phyloP scores from a whole-genome alignment of 2,113 vertebrate species.

The Hippoglossus stenolepis region DNA sequence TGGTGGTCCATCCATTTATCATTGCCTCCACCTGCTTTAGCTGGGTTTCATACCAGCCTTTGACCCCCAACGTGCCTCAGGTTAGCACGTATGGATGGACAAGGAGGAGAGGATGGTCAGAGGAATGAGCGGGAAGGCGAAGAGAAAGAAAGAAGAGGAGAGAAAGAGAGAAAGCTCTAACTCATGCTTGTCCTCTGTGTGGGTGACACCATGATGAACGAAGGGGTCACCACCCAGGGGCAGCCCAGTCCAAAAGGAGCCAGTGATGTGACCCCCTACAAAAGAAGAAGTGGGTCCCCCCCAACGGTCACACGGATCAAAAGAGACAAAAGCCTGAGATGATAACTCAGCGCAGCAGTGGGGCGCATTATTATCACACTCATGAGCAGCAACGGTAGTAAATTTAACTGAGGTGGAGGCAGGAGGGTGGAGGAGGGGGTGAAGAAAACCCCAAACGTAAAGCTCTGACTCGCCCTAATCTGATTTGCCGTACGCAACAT shows the following conservation, averaged over 20 bases:
- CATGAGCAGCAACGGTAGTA: slow-evolving; percentile 58
- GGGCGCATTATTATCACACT: slow-evolving; percentile 67
- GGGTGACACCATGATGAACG: slow-evolving; percentile 78
- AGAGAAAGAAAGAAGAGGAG: slow-evolving; percentile 32
- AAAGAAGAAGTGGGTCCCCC: slow-evolving; percentile 77
- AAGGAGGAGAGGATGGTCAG: slow-evolving; percentile 8
- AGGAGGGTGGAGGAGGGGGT: slow-evolving; percentile 17
- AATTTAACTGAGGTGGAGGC: slow-evolving; percentile 60
- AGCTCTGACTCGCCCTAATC: slow-evolving; percentile 69
- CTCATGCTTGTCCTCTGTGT: slow-evolving; percentile 70
- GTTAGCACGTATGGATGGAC: slow-evolving; percentile 30
- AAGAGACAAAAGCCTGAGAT: slow-evolving; percentile 78
- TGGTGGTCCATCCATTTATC: slow-evolving; percentile 15
- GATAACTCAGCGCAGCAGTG: slow-evolving; percentile 78
- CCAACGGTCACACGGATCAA: slow-evolving; percentile 77
- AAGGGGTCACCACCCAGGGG: slow-evolving; percentile 79
- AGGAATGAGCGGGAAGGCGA: slow-evolving; percentile 49
- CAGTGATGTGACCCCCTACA: slow-evolving; percentile 72
- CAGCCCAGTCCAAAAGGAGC: slow-evolving; percentile 64
- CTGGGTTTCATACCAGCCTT: slow-evolving; percentile 26
- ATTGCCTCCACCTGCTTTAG: slow-evolving; percentile 14
- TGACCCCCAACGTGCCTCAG: slow-evolving; percentile 23
- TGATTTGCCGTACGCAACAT: slow-evolving; percentile 71
- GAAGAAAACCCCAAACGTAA: slow-evolving; percentile 40
- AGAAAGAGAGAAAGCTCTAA: slow-evolving; percentile 63